Evolutionary conservation across 2,888 invertebrate genomes (phyloP).

Genomic region (Hyles lineata): DNA sequence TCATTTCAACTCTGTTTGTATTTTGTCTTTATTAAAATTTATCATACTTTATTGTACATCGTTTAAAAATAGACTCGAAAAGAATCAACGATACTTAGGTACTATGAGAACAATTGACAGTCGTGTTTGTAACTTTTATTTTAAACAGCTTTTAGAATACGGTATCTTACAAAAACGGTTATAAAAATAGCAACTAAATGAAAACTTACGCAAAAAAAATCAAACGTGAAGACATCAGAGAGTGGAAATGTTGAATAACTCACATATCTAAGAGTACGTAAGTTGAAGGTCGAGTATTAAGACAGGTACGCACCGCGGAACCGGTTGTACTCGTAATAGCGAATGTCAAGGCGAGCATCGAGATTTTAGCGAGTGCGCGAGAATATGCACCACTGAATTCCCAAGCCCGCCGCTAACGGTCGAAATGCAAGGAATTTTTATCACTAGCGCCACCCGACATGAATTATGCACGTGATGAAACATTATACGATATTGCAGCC

Average conservation of each 20-base stretch:
- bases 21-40: too few relatives aligned
- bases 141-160: too few relatives aligned
- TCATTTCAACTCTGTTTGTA: too few relatives aligned
- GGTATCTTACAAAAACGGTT: too few relatives aligned
- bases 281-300: constrained; percentile 23
- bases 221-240: background rate
- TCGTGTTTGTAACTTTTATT: too few relatives aligned
- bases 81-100: too few relatives aligned
- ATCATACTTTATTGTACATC: too few relatives aligned
- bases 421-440: constrained; percentile 72
- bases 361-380: constrained; percentile 52
- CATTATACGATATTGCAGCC: constrained; percentile 57
- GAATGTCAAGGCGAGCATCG: constrained; percentile 35
- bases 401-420: constrained; percentile 49
- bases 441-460: constrained; percentile 59
- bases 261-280: background rate
- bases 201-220: background rate
- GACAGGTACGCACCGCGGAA: background rate
- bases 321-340: constrained; percentile 25
- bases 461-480: constrained; percentile 73
- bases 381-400: constrained; percentile 56
- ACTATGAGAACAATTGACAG: too few relatives aligned
- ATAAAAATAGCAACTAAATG: too few relatives aligned
- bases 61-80: too few relatives aligned
- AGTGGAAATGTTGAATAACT: background rate